Evolutionary conservation across 2,113 vertebrate species (phyloP).

Genomic region (Sebastes schlegelii): DNA sequence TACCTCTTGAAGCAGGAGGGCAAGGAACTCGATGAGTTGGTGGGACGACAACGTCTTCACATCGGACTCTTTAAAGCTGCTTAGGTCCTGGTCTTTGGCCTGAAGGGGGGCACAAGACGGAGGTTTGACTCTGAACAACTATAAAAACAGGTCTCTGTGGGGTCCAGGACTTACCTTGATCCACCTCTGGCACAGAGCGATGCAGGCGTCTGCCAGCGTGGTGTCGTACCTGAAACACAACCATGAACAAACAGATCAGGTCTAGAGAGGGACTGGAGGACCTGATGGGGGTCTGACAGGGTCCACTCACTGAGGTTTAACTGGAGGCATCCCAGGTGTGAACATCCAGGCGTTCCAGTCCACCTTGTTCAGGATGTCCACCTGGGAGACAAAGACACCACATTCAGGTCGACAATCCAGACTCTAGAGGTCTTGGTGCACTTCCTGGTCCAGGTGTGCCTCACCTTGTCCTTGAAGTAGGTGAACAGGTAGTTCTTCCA

Average conservation of each 20-base stretch:
- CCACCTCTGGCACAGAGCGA: slow-evolving; percentile 90
- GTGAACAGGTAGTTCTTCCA: slow-evolving; percentile 96
- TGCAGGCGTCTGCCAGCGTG: slow-evolving; percentile 90
- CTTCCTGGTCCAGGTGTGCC: neutral
- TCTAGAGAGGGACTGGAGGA: neutral
- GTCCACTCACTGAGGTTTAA: slow-evolving; percentile 88
- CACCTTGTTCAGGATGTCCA: slow-evolving; percentile 91
- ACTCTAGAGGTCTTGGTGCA: neutral
- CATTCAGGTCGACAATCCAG: neutral
- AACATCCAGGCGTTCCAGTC: slow-evolving; percentile 96
- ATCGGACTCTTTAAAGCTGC: slow-evolving; percentile 86
- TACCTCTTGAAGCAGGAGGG: slow-evolving; percentile 91
- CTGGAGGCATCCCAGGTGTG: slow-evolving; percentile 93
- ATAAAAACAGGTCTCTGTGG: too few species aligned
- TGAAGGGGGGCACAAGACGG: slow-evolving; percentile 26
- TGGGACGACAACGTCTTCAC: slow-evolving; percentile 90
- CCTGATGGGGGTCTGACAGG: neutral
- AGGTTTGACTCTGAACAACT: neutral
- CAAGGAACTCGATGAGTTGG: slow-evolving; percentile 93
- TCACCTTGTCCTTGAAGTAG: slow-evolving; percentile 95
- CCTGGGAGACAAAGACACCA: slow-evolving; percentile 75
- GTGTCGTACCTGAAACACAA: slow-evolving; percentile 89
- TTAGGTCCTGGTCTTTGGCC: slow-evolving; percentile 90
- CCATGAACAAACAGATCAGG: neutral
- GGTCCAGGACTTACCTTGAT: slow-evolving; percentile 80